phyloP scores from a whole-genome alignment of 2,888 invertebrate species.

The Odiellus spinosus region DNA sequence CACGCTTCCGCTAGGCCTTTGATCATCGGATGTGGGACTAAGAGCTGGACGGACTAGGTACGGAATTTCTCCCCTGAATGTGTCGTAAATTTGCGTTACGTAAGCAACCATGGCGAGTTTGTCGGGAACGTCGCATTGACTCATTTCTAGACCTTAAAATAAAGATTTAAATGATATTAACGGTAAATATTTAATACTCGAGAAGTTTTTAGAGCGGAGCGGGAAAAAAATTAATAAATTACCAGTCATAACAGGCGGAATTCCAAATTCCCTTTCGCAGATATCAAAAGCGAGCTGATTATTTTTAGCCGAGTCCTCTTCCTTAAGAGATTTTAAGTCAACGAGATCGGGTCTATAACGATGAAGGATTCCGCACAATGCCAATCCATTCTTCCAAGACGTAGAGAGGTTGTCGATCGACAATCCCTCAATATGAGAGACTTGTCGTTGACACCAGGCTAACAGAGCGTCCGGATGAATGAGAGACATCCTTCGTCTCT shows the following conservation, averaged over 20 bases:
- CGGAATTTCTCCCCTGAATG: slow-evolving; percentile 81
- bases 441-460: slow-evolving; percentile 58
- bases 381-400: slow-evolving; percentile 49
- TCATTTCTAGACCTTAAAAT: slow-evolving; percentile 48
- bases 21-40: too few species aligned
- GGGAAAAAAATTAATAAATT: too few species aligned
- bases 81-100: slow-evolving; percentile 70
- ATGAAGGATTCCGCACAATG: slow-evolving; percentile 55
- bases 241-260: slow-evolving; percentile 46
- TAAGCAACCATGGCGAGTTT: slow-evolving; percentile 61
- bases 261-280: slow-evolving; percentile 65
- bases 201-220: too few species aligned
- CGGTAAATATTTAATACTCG: too few species aligned
- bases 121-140: slow-evolving; percentile 51
- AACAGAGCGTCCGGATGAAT: slow-evolving; percentile 57
- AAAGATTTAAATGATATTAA: too few species aligned
- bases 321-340: slow-evolving; percentile 49
- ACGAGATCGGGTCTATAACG: slow-evolving; percentile 81
- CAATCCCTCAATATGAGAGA: slow-evolving; percentile 42
- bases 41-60: slow-evolving; percentile 34
- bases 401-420: slow-evolving; percentile 47
- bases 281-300: slow-evolving; percentile 72
- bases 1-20: too few species aligned
- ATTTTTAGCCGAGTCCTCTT: slow-evolving; percentile 47
- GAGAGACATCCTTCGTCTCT: slow-evolving; percentile 42